Evolutionary conservation across 1,140 invertebrate genomes (phyloP), one percentile per base, ranked within the genome.

Genomic region (Pseudomyrmex sp.): DNA sequence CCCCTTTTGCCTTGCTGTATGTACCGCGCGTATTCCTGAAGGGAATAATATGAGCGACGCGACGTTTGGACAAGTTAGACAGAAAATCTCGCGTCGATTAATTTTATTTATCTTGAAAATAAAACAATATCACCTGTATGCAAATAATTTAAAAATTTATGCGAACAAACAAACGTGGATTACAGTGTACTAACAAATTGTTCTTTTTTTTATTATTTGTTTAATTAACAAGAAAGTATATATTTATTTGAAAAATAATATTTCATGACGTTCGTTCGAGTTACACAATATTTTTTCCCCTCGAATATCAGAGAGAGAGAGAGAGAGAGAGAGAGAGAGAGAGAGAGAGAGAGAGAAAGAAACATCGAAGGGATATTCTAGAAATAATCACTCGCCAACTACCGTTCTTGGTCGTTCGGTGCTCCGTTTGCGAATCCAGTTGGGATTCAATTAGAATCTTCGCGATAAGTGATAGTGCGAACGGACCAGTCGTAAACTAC

Each of bases 391-490:
- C 56, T 35, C 10, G 46, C 69, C 13, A 70, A 74, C 44, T 65
- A 50, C 26, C 23, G 68, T 10, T 63, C 70, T 23, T 7, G n/a
- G 61, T 20, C 18, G 69, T 69, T 84, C 62, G 69, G 61, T 58
- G 82, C 87, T 85, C 12, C 65, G 85, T 88, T 88, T 88, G 65
- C 82, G 9, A 68, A 87, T 82, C 82, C 72, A 88, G 75, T 88
- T 88, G 85, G 59, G 72, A 85, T 76, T 77, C 76, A 88, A 88
- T 88, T 88, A 88, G 85, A 87, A 85, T 85, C 77, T 20, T 35
- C 75, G 68, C 56, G 87, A 46, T 88, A 88, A 88, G 65, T 87
- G 82, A 85, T 13, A 70, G 58, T 2, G 52, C 20, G 52, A 77
- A 48, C 58, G 10, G n/a, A n/a, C 26, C 59, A 79, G 26, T 15